These are phyloP conservation scores for Sinocyclocheilus anshuiensis DNA, from an alignment of 2,113 vertebrate species.

Conservation along the genomic window DNA sequence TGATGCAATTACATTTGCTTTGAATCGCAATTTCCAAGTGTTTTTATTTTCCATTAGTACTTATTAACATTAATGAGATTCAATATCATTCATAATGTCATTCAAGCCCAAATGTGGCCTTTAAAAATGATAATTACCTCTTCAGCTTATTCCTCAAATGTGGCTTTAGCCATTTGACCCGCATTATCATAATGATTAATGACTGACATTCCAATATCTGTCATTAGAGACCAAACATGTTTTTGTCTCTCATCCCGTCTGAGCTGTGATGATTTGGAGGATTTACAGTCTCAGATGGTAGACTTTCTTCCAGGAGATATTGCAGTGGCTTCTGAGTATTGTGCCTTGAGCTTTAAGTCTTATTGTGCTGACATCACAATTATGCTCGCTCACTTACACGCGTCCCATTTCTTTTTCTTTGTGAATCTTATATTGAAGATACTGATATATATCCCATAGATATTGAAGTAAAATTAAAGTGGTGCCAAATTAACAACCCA, in stretches of 20 bases:
- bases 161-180: constrained; percentile 44
- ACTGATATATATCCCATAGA: too few species aligned
- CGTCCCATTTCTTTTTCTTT: neutral
- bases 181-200: constrained; percentile 47
- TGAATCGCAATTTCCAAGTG: constrained; percentile 46
- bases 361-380: neutral
- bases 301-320: neutral
- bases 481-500: too few species aligned
- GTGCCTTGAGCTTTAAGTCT: neutral
- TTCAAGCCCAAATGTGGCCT: constrained; percentile 50
- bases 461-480: too few species aligned
- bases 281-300: neutral
- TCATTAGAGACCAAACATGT: constrained; percentile 48
- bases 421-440: neutral
- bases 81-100: constrained; percentile 45
- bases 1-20: constrained; percentile 41
- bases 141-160: constrained; percentile 37
- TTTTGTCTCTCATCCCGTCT: constrained; percentile 24
- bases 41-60: constrained; percentile 52
- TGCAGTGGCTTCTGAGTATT: neutral
- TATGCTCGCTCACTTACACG: too few species aligned
- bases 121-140: constrained; percentile 50
- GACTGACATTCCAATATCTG: constrained; percentile 46
- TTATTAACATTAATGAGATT: constrained; percentile 50
- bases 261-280: neutral